These are phyloP conservation scores for Pelobates fuscus DNA, from an alignment of 2,113 vertebrate species.

Conservation along the genomic window DNA sequence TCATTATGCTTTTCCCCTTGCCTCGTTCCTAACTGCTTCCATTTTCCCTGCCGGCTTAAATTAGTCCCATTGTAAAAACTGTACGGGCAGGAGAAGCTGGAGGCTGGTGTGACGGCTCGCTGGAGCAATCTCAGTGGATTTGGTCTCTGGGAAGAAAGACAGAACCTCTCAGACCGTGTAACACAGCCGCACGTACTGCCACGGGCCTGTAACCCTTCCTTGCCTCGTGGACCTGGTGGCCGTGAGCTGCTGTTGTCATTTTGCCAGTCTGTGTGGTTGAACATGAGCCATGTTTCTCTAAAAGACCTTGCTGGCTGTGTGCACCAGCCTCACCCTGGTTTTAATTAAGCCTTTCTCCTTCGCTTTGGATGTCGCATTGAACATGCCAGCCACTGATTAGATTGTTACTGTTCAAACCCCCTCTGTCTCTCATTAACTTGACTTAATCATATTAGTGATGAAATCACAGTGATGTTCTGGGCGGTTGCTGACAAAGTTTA, in stretches of 20 bases:
- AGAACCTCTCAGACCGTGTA: not conserved
- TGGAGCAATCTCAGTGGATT: conserved; percentile 24
- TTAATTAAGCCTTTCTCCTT: not conserved
- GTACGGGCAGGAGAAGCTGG: not conserved
- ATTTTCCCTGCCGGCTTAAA: conserved; percentile 25
- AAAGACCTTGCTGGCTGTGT: not conserved
- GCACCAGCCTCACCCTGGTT: not conserved
- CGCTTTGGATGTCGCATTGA: not conserved
- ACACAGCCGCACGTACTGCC: not conserved
- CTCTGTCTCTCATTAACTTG: not conserved
- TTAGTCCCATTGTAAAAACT: conserved; percentile 28
- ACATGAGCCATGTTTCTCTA: no score
- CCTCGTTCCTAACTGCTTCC: not conserved
- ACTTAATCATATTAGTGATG: not conserved
- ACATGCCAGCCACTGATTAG: not conserved
- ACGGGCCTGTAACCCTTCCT: not conserved
- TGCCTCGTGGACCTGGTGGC: no score
- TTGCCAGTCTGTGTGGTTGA: no score
- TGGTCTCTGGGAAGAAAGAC: conserved; percentile 43
- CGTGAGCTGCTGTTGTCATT: no score
- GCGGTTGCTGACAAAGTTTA: not conserved
- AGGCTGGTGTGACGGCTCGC: not conserved
- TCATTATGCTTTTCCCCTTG: not conserved
- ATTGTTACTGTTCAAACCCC: not conserved
- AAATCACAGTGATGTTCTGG: not conserved